phyloP scores from a whole-genome alignment of 2,113 vertebrate genomes.

The Percopsis transmontana region DNA sequence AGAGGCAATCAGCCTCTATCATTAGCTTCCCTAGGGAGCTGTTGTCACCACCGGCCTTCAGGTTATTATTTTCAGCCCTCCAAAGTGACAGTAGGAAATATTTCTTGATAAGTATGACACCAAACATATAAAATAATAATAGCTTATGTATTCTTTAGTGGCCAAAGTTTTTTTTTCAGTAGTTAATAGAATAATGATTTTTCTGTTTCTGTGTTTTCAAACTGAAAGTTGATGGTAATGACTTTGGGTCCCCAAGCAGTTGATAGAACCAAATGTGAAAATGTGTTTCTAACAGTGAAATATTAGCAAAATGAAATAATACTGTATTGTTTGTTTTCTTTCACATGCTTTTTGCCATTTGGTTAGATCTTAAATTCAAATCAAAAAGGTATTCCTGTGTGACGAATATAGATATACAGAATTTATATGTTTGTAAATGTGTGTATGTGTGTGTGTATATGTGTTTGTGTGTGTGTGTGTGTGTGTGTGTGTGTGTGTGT shows the following conservation, averaged over 20 bases:
- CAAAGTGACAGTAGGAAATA: neutral
- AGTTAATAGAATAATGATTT: neutral
- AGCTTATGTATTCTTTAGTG: neutral
- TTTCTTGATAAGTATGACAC: neutral
- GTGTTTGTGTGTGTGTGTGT: neutral
- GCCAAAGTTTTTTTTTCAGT: neutral
- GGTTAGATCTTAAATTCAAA: too few relatives aligned
- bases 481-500: conserved; percentile 41
- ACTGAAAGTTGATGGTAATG: neutral
- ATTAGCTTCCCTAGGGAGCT: neutral
- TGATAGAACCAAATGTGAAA: neutral
- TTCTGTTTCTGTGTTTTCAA: neutral
- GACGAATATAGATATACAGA: neutral
- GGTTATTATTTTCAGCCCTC: neutral
- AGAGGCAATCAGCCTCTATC: neutral
- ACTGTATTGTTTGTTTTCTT: too few relatives aligned
- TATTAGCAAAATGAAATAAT: too few relatives aligned
- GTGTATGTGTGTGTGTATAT: neutral
- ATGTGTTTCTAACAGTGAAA: too few relatives aligned
- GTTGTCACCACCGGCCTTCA: neutral
- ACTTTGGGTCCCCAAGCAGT: neutral
- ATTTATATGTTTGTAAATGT: neutral
- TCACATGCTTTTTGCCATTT: too few relatives aligned
- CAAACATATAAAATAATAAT: neutral
- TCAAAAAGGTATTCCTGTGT: too few relatives aligned